A percentile compares a stretch with the other conserved stretches of the same genome.
Conservation (phyloP, 2,797 vertebrate species). For the Apogon hyalosoma region DNA sequence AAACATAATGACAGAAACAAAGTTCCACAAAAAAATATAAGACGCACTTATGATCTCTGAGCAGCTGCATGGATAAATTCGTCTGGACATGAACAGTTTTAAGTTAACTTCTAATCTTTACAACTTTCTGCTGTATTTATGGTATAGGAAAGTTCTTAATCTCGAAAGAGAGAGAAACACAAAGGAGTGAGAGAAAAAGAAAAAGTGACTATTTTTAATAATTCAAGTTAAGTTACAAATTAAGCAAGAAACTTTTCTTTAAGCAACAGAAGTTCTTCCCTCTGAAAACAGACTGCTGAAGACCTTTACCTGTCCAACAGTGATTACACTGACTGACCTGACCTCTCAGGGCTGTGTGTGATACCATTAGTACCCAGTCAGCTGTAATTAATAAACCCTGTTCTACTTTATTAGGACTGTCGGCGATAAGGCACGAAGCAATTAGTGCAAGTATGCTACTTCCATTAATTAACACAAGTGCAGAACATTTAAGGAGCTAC, state of each 20-base stretch:
- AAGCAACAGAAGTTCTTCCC: not conserved
- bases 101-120: no score
- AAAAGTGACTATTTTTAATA: no score
- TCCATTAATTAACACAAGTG: slow-evolving; percentile 66
- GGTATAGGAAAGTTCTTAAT: no score
- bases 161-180: no score
- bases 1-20: no score
- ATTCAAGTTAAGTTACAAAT: no score
- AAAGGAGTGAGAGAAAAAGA: no score
- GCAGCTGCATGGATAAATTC: no score
- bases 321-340: slow-evolving; percentile 22
- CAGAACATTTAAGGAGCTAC: slow-evolving; percentile 56
- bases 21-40: no score
- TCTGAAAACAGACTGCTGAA: not conserved
- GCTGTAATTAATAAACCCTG: slow-evolving; percentile 69
- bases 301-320: slow-evolving; percentile 23
- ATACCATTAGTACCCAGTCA: slow-evolving; percentile 58
- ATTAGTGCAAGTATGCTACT: slow-evolving; percentile 39
- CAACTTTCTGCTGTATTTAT: no score
- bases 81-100: no score
- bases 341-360: slow-evolving; percentile 34
- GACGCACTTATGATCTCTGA: no score
- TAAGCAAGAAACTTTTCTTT: not conserved
- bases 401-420: slow-evolving; percentile 70
- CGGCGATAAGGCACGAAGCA: slow-evolving; percentile 64